Evolutionary conservation across 1,140 invertebrate species (phyloP).

Genomic region (Centruroides vittatus): DNA sequence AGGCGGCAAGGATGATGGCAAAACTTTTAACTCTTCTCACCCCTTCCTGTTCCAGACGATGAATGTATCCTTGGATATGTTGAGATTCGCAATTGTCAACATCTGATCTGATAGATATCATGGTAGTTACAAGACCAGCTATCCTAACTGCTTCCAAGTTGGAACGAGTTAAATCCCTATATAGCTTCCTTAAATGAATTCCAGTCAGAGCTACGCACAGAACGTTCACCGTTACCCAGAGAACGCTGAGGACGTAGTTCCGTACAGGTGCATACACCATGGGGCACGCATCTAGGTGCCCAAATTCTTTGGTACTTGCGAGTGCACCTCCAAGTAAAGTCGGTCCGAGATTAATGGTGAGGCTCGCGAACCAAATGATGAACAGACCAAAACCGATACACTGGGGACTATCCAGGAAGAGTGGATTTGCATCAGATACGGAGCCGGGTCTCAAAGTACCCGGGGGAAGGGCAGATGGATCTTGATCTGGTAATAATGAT

Average conservation of each 20-base stretch:
- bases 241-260: constrained; percentile 73
- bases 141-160: constrained; percentile 53
- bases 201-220: constrained; percentile 71
- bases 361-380: constrained; percentile 72
- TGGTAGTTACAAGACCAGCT: constrained; percentile 53
- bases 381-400: constrained; percentile 81
- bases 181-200: constrained; percentile 67
- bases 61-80: constrained; percentile 58
- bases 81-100: constrained; percentile 40
- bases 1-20: constrained; percentile 64
- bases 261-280: constrained; percentile 55
- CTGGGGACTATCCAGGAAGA: constrained; percentile 64
- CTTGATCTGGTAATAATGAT: constrained; percentile 56
- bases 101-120: constrained; percentile 43
- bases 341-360: constrained; percentile 79
- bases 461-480: constrained; percentile 4
- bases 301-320: constrained; percentile 38
- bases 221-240: constrained; percentile 78
- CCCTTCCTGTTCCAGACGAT: constrained; percentile 54
- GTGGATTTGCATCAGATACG: constrained; percentile 14
- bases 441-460: neutral
- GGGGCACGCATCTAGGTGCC: constrained; percentile 62
- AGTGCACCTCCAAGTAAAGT: constrained; percentile 73
- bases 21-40: constrained; percentile 61
- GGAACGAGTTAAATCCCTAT: constrained; percentile 61